A percentile compares a stretch with the other conserved stretches of the same genome.
These are phyloP conservation scores for Nothocercus nigrocapillus DNA, from an alignment of 2,113 vertebrate species.

Conservation along the genomic window DNA sequence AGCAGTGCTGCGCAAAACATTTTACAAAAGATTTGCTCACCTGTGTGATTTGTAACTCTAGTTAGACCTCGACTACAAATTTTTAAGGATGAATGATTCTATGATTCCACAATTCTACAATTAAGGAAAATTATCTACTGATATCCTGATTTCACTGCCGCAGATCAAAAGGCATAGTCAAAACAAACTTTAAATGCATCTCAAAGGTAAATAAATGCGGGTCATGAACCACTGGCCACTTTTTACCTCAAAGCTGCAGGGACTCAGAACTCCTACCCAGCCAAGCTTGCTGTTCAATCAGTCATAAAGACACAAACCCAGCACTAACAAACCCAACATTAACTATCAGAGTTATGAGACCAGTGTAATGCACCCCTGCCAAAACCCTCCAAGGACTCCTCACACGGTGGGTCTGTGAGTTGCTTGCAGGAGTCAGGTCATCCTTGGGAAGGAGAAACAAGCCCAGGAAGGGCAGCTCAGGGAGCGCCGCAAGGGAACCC, in stretches of 20 bases:
- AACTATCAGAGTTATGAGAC: not conserved
- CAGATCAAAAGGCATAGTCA: not conserved
- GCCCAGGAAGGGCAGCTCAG: not conserved
- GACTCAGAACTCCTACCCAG: not conserved
- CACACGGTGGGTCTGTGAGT: not conserved
- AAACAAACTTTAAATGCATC: not conserved
- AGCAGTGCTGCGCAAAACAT: not conserved
- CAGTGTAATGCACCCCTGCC: rapidly evolving
- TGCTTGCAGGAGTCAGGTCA: not conserved
- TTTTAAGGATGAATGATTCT: not conserved
- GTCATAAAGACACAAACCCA: not conserved
- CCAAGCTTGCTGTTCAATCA: not conserved
- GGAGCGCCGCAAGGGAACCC: not conserved
- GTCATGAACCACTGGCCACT: not conserved
- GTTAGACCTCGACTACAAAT: not conserved
- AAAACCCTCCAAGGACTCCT: rapidly evolving
- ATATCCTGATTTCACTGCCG: not conserved
- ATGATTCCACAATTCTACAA: too few relatives aligned
- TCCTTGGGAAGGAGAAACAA: not conserved
- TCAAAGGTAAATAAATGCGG: rapidly evolving
- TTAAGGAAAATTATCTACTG: not conserved
- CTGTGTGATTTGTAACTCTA: not conserved
- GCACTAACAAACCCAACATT: not conserved
- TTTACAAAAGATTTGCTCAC: not conserved
- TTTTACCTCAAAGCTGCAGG: not conserved